A percentile compares a stretch with the other conserved stretches of the same genome.
Evolutionary conservation across 1,140 invertebrate genomes (phyloP).

Genomic region (Drosophila triauraria): DNA sequence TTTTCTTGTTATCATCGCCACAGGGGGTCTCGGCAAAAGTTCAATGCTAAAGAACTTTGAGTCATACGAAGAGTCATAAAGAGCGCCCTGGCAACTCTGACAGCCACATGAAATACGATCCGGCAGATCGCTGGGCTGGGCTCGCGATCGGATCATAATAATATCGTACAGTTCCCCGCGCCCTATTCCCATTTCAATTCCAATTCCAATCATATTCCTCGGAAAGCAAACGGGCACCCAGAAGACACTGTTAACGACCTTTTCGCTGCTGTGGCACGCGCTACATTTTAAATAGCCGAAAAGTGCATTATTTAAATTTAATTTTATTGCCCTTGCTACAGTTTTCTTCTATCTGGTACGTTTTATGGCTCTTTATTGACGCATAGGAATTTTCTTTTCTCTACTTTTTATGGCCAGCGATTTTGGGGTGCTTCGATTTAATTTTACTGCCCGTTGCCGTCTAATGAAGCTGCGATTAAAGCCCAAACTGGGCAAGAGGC

Average conservation of each 20-base stretch:
- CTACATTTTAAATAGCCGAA: conserved; percentile 65
- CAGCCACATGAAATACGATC: conserved; percentile 69
- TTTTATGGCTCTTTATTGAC: conserved; percentile 69
- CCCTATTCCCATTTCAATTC: conserved; percentile 9
- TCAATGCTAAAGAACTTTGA: conserved; percentile 59
- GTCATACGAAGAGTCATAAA: conserved; percentile 48
- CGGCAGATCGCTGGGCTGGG: conserved; percentile 25
- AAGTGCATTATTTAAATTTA: conserved; percentile 66
- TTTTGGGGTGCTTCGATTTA: conserved; percentile 59
- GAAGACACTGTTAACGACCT: conserved; percentile 40
- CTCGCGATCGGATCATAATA: conserved; percentile 27
- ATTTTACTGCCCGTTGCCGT: conserved; percentile 60
- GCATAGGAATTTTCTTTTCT: conserved; percentile 61
- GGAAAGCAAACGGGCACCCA: conserved; percentile 2
- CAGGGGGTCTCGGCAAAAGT: conserved; percentile 59
- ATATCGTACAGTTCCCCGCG: conserved; percentile 7
- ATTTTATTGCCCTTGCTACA: conserved; percentile 60
- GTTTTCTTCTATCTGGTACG: conserved; percentile 49
- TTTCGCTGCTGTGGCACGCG: conserved; percentile 70
- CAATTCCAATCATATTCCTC: conserved; percentile 46
- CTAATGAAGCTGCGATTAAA: conserved; percentile 50
- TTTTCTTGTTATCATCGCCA: conserved; percentile 24
- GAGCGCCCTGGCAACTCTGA: conserved; percentile 46
- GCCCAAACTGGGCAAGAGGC: not conserved
- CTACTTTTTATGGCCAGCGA: conserved; percentile 30